phyloP scores from a whole-genome alignment of 2,797 vertebrate species.

The Sebastes iracundus region DNA sequence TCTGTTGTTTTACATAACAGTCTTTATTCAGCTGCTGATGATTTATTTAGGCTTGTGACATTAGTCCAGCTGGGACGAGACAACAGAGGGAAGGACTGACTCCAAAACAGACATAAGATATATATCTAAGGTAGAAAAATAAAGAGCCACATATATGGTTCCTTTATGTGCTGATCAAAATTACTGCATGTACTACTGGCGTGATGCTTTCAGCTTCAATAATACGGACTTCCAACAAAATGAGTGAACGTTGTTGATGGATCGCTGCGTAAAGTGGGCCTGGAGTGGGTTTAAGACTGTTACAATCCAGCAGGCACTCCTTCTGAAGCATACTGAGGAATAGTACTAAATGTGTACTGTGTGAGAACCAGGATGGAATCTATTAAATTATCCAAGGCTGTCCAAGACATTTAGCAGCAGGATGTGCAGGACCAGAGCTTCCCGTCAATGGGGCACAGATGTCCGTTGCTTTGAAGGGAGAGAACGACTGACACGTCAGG shows the following conservation, averaged over 20 bases:
- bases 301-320: neutral
- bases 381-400: neutral
- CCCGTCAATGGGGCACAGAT: neutral
- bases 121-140: neutral
- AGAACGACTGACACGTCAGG: neutral
- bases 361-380: neutral
- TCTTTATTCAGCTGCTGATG: neutral
- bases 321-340: neutral
- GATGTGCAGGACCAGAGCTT: neutral
- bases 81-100: neutral
- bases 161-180: neutral
- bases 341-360: neutral
- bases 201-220: neutral
- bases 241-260: neutral
- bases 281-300: neutral
- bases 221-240: neutral
- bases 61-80: neutral
- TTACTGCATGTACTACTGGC: neutral
- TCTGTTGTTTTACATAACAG: neutral
- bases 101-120: neutral
- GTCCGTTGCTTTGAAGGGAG: neutral
- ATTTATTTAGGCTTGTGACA: constrained; percentile 7
- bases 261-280: neutral
- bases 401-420: neutral
- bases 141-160: neutral